phyloP scores from a whole-genome alignment of 1,140 invertebrate species.

The Rhynchophorus ferrugineus region DNA sequence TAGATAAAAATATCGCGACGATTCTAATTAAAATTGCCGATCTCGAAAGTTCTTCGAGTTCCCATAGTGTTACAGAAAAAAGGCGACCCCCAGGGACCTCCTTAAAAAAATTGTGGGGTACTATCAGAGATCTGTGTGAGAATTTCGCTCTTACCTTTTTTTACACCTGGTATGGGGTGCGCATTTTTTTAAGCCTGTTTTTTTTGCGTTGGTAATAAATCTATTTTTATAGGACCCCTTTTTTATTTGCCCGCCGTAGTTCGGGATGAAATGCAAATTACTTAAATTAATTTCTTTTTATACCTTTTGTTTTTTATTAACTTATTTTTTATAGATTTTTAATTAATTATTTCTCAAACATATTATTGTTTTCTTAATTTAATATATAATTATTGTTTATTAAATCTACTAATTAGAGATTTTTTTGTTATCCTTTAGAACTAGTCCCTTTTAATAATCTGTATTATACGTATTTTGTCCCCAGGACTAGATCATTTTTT shows the following conservation, averaged over 20 bases:
- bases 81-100: not conserved
- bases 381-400: too few relatives aligned
- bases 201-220: not conserved
- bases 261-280: not conserved
- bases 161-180: slow-evolving; percentile 4
- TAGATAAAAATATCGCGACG: not conserved
- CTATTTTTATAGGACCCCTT: slow-evolving; percentile 2
- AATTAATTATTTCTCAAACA: too few relatives aligned
- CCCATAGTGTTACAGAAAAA: slow-evolving; percentile 1
- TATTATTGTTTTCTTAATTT: too few relatives aligned
- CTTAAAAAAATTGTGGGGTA: not conserved
- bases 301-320: too few relatives aligned
- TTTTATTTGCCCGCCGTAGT: slow-evolving; percentile 1
- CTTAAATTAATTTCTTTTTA: too few relatives aligned
- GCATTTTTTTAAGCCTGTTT: too few relatives aligned
- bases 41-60: not conserved
- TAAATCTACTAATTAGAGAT: too few relatives aligned
- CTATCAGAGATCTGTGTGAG: not conserved
- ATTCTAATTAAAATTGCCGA: not conserved
- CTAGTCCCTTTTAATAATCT: too few relatives aligned
- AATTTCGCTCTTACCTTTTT: slow-evolving; percentile 6
- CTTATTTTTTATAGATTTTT: too few relatives aligned
- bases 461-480: too few relatives aligned
- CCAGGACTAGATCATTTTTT: too few relatives aligned
- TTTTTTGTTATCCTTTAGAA: too few relatives aligned